phyloP scores from a whole-genome alignment of 2,888 invertebrate species.

The Sphinx pinastri region DNA sequence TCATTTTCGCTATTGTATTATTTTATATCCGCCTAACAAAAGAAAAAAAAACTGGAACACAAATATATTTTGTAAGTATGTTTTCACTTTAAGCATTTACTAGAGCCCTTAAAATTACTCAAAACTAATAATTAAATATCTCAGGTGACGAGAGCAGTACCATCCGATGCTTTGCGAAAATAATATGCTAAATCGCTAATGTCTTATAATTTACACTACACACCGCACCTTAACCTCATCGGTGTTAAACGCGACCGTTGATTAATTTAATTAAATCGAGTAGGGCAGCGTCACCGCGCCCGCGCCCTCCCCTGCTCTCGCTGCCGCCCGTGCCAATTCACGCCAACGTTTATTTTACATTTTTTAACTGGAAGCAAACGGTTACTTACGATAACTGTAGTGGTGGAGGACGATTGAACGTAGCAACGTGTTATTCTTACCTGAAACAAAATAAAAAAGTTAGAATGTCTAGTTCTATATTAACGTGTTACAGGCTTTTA shows the following conservation, averaged over 20 bases:
- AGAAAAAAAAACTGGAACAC: too few relatives aligned
- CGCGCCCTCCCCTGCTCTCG: background rate
- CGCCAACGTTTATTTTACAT: background rate
- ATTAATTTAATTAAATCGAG: constrained; percentile 73
- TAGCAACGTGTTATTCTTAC: background rate
- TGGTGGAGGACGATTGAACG: too few relatives aligned
- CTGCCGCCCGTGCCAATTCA: background rate
- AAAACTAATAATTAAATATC: too few relatives aligned
- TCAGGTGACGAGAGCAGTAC: background rate
- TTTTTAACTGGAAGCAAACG: too few relatives aligned
- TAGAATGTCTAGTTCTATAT: too few relatives aligned
- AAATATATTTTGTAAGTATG: too few relatives aligned
- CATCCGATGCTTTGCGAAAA: background rate
- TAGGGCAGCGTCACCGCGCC: constrained; percentile 26
- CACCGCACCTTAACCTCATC: constrained; percentile 46
- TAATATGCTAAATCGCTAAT: background rate
- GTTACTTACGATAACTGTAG: background rate
- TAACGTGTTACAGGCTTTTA: too few relatives aligned
- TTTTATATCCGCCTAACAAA: too few relatives aligned
- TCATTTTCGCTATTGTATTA: too few relatives aligned
- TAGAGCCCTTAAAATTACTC: too few relatives aligned
- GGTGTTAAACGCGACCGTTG: constrained; percentile 53
- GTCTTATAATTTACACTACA: constrained; percentile 34
- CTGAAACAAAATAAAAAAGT: constrained; percentile 7
- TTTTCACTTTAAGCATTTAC: too few relatives aligned